Conservation (phyloP, 2,113 vertebrate genomes). For the Erythrolamprus reginae region DNA sequence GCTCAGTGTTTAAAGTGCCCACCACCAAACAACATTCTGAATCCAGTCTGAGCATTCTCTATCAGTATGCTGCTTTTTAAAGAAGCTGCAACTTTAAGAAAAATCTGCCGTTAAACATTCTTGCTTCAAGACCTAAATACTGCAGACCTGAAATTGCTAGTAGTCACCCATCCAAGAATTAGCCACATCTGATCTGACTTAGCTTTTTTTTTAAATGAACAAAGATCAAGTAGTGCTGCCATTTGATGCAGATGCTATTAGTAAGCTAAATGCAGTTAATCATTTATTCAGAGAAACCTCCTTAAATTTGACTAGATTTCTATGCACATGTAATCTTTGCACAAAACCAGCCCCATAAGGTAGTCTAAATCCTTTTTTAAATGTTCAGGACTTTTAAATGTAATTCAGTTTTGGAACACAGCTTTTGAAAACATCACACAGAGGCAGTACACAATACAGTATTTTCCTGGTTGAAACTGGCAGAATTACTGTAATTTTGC, state of each 20-base stretch:
- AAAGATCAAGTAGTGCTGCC: not conserved
- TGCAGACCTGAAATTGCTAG: not conserved
- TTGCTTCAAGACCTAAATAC: not conserved
- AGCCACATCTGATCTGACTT: not conserved
- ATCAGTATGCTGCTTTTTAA: not conserved
- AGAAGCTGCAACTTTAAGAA: not conserved
- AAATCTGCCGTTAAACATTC: not conserved
- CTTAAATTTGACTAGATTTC: not conserved
- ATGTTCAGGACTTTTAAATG: not conserved
- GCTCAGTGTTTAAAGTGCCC: no score
- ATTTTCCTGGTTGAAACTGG: slow-evolving; percentile 18
- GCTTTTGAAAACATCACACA: not conserved
- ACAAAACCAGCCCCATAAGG: not conserved
- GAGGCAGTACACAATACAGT: not conserved
- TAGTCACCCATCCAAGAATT: not conserved
- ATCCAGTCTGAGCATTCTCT: not conserved
- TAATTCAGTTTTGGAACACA: not conserved
- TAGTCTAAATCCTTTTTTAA: not conserved
- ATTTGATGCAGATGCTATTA: not conserved
- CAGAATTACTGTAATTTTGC: slow-evolving; percentile 15
- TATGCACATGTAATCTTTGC: not conserved
- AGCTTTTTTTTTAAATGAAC: not conserved
- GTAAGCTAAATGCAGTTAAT: not conserved
- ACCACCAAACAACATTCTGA: no score
- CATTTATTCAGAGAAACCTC: not conserved